Percentiles rank a stretch among this genome's conserved stretches.
phyloP scores from a whole-genome alignment of 2,113 vertebrate genomes.

The Callocephalon fimbriatum region DNA sequence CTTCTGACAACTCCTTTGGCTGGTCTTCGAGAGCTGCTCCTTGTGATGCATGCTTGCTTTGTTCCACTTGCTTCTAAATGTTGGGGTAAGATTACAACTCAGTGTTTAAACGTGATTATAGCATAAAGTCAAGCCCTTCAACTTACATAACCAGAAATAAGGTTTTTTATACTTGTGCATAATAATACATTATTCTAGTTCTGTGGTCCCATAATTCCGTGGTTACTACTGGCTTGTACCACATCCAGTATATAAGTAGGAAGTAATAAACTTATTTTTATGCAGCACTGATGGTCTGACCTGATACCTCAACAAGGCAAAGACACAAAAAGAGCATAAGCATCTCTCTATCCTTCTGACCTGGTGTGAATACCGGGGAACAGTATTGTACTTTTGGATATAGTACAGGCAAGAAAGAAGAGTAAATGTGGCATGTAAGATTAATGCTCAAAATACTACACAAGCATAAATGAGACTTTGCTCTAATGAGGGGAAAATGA shows the following conservation, averaged over 20 bases:
- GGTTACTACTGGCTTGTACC: background rate
- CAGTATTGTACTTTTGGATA: background rate
- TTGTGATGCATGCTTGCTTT: background rate
- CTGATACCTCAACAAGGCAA: background rate
- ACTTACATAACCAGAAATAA: background rate
- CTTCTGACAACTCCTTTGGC: background rate
- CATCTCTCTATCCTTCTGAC: background rate
- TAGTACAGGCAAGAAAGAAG: background rate
- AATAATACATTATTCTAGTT: background rate
- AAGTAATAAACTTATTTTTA: constrained; percentile 46
- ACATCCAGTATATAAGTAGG: background rate
- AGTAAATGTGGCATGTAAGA: background rate
- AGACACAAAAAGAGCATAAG: background rate
- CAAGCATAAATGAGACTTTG: background rate
- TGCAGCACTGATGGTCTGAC: background rate
- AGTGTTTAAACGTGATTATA: background rate
- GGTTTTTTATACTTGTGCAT: background rate
- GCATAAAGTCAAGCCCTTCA: background rate
- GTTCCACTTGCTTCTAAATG: background rate
- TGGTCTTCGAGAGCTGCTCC: background rate
- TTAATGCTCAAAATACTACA: background rate
- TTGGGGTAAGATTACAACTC: background rate
- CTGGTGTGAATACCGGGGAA: background rate
- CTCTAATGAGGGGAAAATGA: background rate
- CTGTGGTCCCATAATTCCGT: background rate